These are phyloP conservation scores for Fulica atra DNA, from an alignment of 2,113 vertebrate genomes.

Conservation along the genomic window DNA sequence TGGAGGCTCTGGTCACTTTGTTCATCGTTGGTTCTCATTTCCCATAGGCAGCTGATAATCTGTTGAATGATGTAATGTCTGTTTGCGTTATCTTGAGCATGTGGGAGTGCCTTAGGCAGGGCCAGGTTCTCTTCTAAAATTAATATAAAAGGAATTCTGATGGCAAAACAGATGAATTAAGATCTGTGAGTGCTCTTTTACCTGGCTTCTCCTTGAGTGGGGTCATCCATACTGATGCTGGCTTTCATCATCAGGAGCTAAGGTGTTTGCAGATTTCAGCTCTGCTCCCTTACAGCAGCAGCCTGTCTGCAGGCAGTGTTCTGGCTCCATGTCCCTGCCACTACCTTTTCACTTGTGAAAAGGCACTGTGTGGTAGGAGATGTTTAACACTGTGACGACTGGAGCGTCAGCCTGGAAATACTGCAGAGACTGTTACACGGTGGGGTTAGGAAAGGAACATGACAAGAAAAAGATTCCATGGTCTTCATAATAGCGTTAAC, in stretches of 20 bases:
- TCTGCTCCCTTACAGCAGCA: not conserved
- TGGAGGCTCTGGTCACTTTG: not conserved
- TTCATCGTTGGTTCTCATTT: not conserved
- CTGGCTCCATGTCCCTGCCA: not conserved
- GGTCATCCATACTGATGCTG: not conserved
- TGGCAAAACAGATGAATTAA: not conserved
- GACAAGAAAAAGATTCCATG: not conserved
- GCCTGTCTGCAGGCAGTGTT: not conserved
- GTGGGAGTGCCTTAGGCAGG: not conserved
- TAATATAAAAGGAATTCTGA: not conserved
- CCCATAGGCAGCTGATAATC: not conserved
- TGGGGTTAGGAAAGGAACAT: not conserved
- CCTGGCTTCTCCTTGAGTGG: not conserved
- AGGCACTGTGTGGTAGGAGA: not conserved
- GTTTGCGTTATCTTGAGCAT: not conserved
- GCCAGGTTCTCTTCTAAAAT: not conserved
- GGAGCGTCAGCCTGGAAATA: not conserved
- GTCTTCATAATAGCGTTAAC: not conserved
- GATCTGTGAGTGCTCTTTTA: not conserved
- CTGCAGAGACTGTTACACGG: not conserved
- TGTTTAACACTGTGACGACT: not conserved
- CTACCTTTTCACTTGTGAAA: not conserved
- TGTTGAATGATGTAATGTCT: fast-evolving
- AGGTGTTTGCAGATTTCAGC: not conserved
- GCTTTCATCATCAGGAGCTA: not conserved